Base-by-base conservation (phyloP, 2,113 vertebrate species). In the Phoenicopterus ruber region DNA sequence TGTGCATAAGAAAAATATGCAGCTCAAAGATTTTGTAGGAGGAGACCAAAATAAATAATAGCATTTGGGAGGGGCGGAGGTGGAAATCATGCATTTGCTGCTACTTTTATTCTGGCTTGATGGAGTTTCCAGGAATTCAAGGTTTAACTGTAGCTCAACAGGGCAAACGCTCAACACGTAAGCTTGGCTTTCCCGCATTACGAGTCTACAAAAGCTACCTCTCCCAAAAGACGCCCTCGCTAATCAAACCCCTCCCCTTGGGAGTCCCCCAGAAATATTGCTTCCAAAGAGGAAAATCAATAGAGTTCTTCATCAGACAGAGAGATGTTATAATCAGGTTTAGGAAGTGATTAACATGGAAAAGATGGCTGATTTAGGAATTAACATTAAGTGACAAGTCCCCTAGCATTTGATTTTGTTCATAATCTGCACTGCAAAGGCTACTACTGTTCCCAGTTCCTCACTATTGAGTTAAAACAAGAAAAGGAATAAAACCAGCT, bases 281-380 rank as follows among this genome's bases (percentile, higher is more conserved):
- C 34, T 93, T 93, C 54, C 47, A 16, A 82, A 72, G 36, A 59
- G 14, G 10, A 82, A 86, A 87, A 93, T 80, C 57, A 54, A 61
- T 57, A n/a, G 22, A 61, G 7, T 54, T 77, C 76, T 91, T 91
- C 57, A 82, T 6, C 1, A 2, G 71, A 73, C 16, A 93, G 73
- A 94, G 73, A 73, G 66, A 71, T 49, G 47, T 2, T 50, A 38
- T 69, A 88, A 58, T 77, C n/a, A 87, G 38, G 59, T 61, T 85
- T 80, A 82, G 74, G 50, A 88, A 65, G 54, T 58, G 49, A 82
- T 86, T 80, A 80, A 32, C 36, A 83, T 29, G 36, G 79, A 92
- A 91, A 93, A 91, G 49, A 70, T 70, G 59, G n/a, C 11, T 95
- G 85, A 76, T 88, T 88, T 80, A 86, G 66, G 47, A 96, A 83